Evolutionary conservation across 2,113 vertebrate genomes (phyloP).

Genomic region (Pandion haliaetus): DNA sequence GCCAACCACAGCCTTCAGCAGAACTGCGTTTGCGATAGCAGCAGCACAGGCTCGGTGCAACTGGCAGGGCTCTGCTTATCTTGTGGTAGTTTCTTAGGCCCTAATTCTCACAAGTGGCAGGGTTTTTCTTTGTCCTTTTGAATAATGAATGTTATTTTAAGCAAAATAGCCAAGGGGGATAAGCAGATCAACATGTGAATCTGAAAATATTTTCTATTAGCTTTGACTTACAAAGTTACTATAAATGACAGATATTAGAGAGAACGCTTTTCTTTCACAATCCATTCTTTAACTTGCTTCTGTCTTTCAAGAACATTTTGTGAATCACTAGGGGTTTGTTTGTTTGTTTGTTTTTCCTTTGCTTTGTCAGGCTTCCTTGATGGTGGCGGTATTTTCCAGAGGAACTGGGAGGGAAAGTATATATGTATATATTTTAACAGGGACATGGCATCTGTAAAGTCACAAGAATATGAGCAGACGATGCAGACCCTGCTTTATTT

Average conservation of each 20-base stretch:
- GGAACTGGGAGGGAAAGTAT: not conserved
- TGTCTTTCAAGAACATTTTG: not conserved
- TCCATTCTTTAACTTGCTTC: not conserved
- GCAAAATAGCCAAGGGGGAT: not conserved
- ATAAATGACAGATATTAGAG: not conserved
- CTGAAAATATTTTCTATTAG: not conserved
- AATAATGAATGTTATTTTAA: not conserved
- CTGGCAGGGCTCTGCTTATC: not conserved
- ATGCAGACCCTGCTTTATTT: not conserved
- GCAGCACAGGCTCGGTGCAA: not conserved
- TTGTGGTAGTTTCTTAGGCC: not conserved
- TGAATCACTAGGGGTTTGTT: not conserved
- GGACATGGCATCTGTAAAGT: not conserved
- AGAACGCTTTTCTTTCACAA: not conserved
- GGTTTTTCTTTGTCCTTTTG: not conserved
- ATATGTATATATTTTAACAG: not conserved
- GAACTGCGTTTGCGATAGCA: not conserved
- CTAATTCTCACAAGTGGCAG: not conserved
- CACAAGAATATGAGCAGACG: not conserved
- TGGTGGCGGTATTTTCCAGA: not conserved
- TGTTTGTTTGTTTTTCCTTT: not conserved
- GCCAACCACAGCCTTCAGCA: not conserved
- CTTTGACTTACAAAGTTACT: not conserved
- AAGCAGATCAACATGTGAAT: constrained; percentile 9
- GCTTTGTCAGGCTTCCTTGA: not conserved